Evolutionary conservation across 2,797 vertebrate genomes (phyloP), one percentile per base, ranked within the genome.

Genomic region (Cossypha niveicapilla): DNA sequence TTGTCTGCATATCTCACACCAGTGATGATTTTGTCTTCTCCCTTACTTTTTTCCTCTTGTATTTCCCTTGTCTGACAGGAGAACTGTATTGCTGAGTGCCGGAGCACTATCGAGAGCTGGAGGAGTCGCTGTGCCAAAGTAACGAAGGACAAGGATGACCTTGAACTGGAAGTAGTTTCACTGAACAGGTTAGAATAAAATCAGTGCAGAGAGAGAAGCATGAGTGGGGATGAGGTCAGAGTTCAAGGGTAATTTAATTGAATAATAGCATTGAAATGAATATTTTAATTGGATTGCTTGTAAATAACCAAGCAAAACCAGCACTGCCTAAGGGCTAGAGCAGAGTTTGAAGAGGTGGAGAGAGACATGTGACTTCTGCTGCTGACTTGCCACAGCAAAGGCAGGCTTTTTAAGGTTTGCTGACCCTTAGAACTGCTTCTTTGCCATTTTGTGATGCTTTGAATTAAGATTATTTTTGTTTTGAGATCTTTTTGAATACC

Each of bases 31-130:
- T 62, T 62, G 47, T 73, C n/a, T 50, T 84, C 27, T 61, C 30
- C 53, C 47, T 89, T 58, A 13, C 14, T 50, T 50, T 87, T 75
- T 15, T 71, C 53, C 56, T 93, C 47, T 32, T 27, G 1, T 24
- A 3, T 62, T 58, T 78, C 9, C 41, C 51, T 54, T 85, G 3
- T 85, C 80, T 96, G 39, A 79, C 41, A 99, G 99, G 99, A 99
- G 76, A 96, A 92, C 35, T 97, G 98, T 25, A 57, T 99, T n/a
- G 87, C 97, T 5, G 98, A 99, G 25, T 97, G 98, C 1, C 86
- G 98, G 84, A 97, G 97, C 19, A 97, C 97, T 18, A 96, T 98
- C 3, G 99, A 99, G 44, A 98, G 94, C 58, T 99, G 98, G 99
- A 98, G 98, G 71, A 98, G 66, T 92, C 98, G 97, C 34, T 98